These are phyloP conservation scores for Cryptotis parvus DNA, from an alignment of 2,113 vertebrate species.

Conservation along the genomic window DNA sequence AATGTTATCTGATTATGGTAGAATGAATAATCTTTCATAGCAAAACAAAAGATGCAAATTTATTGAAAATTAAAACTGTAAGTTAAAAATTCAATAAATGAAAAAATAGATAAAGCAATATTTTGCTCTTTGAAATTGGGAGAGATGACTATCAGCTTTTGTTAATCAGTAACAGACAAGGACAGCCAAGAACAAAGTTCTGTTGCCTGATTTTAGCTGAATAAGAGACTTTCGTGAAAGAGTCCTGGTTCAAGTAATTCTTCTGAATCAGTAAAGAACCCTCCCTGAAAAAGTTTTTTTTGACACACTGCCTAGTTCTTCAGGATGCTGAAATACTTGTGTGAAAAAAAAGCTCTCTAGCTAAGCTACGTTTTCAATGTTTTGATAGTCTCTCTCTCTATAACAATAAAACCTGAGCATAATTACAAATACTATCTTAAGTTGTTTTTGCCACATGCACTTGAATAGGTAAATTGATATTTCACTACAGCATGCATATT, in stretches of 20 bases:
- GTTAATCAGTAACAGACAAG: not conserved
- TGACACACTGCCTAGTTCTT: not conserved
- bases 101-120: not conserved
- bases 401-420: not conserved
- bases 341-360: not conserved
- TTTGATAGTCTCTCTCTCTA: constrained; percentile 31
- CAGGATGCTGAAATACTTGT: not conserved
- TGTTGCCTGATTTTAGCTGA: not conserved
- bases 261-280: not conserved
- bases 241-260: not conserved
- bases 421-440: not conserved
- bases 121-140: not conserved
- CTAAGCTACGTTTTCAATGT: not conserved
- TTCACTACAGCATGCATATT: not conserved
- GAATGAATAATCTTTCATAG: not conserved
- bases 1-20: not conserved
- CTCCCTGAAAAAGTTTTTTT: not conserved
- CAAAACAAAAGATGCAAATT: not conserved
- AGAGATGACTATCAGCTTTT: not conserved
- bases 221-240: not conserved
- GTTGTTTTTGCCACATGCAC: not conserved
- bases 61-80: constrained; percentile 22
- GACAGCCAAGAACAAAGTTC: not conserved
- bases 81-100: constrained; percentile 32
- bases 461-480: not conserved